These are phyloP conservation scores for Tupaia tana DNA, from an alignment of 2,113 vertebrate species.

Conservation along the genomic window DNA sequence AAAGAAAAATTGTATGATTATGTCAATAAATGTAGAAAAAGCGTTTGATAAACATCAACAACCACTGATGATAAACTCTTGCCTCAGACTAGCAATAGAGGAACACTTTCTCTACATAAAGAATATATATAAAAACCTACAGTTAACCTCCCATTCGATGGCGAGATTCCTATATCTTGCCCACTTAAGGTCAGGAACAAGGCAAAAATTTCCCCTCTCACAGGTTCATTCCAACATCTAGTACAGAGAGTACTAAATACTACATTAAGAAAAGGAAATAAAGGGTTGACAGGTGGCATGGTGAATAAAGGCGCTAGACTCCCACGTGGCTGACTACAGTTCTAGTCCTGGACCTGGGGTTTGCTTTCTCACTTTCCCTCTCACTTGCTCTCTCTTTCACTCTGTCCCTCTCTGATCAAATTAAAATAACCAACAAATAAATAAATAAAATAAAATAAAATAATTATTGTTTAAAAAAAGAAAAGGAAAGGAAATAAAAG, in stretches of 20 bases:
- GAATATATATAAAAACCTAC: not conserved
- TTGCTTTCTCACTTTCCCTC: too few relatives aligned
- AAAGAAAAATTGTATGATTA: not conserved
- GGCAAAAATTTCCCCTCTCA: not conserved
- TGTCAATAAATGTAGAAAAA: not conserved
- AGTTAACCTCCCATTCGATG: not conserved
- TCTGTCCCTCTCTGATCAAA: too few relatives aligned
- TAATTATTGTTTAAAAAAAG: too few relatives aligned
- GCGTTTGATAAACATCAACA: not conserved
- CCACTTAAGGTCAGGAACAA: not conserved
- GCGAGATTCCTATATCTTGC: not conserved
- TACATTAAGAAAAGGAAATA: not conserved
- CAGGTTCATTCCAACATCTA: not conserved
- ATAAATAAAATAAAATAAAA: too few relatives aligned
- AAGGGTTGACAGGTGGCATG: too few relatives aligned
- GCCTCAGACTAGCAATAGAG: not conserved
- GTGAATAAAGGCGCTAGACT: too few relatives aligned
- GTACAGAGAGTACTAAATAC: not conserved
- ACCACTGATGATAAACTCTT: not conserved
- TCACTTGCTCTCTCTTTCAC: too few relatives aligned
- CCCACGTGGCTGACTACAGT: too few relatives aligned
- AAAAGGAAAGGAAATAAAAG: not conserved
- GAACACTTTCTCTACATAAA: not conserved
- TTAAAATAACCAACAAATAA: too few relatives aligned
- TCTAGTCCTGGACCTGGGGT: too few relatives aligned